Evolutionary conservation across 1,140 invertebrate genomes (phyloP), one percentile per base, ranked within the genome.

Genomic region (Euura lappo): DNA sequence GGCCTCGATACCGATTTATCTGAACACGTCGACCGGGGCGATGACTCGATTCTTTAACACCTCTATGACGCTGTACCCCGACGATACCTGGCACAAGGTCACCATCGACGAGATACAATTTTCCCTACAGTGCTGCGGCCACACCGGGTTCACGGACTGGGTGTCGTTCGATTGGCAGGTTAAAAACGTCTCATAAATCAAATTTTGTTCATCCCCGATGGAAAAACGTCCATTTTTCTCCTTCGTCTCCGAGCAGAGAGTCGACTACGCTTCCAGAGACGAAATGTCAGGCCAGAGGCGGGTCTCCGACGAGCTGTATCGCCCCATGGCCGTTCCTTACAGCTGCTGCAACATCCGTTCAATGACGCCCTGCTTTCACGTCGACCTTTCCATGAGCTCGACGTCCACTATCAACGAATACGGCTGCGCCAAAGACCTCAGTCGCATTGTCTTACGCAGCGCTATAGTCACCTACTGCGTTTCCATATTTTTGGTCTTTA

Each of bases 131-230:
- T 86, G 85, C 44, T 87, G 84, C 70, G 84, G 84, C 4, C 76
- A 79, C 46, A 76, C 75, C 2, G 75, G 79, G 6, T 86, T 85
- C 68, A 68, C 71, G 42, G 84, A 87, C 71, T 86, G 85, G 84
- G 83, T 86, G 65, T 64, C 68, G 51, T 75, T 85, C 44, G 77
- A 84, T 51, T 85, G 85, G 85, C 80, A 87, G 83, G 85, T 81
- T 71, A 69, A 3, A 42, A 45, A 13, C 7, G 44, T 2, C 51
- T 42, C 70, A 28, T 28, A 28, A 28, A 28, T 28, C 28, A 28
- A 28, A 28, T 28, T 28, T 28, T 28, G 1, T 28, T 60, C 13
- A 4, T 5, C 10, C 51, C 6, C 13, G 1, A 3, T 0, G 6
- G 10, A 5, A 8, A 60, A 3, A 60, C 10, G 8, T 5, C 0